phyloP scores from a whole-genome alignment of 2,113 vertebrate species.

The Carlito syrichta region DNA sequence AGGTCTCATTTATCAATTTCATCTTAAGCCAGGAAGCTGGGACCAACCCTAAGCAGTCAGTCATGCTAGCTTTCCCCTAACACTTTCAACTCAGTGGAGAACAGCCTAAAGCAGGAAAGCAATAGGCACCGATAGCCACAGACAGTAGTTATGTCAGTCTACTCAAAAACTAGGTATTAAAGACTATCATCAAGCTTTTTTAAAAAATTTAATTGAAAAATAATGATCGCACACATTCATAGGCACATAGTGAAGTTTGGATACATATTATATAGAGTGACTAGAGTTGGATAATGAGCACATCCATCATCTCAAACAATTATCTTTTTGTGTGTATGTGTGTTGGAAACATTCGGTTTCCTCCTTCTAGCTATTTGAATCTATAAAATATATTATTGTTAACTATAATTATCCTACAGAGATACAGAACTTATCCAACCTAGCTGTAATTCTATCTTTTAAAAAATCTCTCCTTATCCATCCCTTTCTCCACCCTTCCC shows the following conservation, averaged over 20 bases:
- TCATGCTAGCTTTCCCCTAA: not conserved
- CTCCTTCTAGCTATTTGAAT: too few relatives aligned
- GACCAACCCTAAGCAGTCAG: not conserved
- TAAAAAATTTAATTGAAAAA: not conserved
- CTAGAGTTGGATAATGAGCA: not conserved
- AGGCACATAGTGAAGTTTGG: not conserved
- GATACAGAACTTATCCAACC: too few relatives aligned
- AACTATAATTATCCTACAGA: too few relatives aligned
- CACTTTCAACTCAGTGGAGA: not conserved
- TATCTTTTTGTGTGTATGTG: not conserved
- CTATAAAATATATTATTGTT: too few relatives aligned
- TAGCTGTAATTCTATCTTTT: too few relatives aligned
- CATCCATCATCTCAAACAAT: not conserved
- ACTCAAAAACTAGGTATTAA: not conserved
- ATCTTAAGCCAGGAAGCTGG: constrained; percentile 9
- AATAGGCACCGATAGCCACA: not conserved
- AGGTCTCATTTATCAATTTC: constrained; percentile 28
- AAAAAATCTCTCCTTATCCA: too few relatives aligned
- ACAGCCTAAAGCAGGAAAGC: not conserved
- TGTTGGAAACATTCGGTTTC: too few relatives aligned
- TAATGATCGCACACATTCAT: not conserved
- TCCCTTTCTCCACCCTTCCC: too few relatives aligned
- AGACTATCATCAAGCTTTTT: not conserved
- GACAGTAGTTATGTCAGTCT: not conserved
- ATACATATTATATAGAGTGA: not conserved